phyloP scores from a whole-genome alignment of 2,797 vertebrate species.

The Anguilla anguilla region DNA sequence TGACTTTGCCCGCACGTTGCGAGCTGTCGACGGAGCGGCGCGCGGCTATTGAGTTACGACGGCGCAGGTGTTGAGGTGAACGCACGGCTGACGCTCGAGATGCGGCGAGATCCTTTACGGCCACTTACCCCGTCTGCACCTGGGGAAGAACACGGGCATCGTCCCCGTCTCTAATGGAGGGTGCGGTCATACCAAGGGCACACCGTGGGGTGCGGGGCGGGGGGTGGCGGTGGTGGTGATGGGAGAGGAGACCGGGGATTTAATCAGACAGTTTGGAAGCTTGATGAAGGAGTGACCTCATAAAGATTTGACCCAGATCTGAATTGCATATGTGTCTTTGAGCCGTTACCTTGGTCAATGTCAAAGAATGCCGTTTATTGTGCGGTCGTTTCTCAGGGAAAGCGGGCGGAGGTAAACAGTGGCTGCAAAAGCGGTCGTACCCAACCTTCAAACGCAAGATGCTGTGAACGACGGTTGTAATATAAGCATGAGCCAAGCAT shows the following conservation, averaged over 20 bases:
- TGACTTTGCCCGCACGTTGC: neutral
- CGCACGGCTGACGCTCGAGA: neutral
- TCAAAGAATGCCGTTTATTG: neutral
- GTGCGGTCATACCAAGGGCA: neutral
- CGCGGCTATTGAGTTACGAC: constrained; percentile 1
- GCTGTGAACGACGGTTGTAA: neutral
- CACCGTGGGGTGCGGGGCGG: neutral
- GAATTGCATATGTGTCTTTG: neutral
- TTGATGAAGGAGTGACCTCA: neutral
- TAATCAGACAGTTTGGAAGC: neutral
- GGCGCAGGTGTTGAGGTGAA: neutral
- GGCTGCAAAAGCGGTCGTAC: neutral
- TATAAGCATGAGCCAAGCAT: neutral
- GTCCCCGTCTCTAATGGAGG: neutral
- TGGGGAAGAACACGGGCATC: neutral
- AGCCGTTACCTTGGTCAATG: neutral
- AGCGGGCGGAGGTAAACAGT: neutral
- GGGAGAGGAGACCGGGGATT: neutral
- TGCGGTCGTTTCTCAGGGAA: neutral
- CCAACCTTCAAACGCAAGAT: neutral
- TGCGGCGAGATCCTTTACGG: neutral
- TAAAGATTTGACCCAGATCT: neutral
- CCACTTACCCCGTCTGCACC: neutral
- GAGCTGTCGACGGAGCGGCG: neutral
- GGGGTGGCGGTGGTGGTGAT: neutral